These are phyloP conservation scores for Serranus cabrilla DNA, from an alignment of 2,797 vertebrate genomes.

Conservation along the genomic window DNA sequence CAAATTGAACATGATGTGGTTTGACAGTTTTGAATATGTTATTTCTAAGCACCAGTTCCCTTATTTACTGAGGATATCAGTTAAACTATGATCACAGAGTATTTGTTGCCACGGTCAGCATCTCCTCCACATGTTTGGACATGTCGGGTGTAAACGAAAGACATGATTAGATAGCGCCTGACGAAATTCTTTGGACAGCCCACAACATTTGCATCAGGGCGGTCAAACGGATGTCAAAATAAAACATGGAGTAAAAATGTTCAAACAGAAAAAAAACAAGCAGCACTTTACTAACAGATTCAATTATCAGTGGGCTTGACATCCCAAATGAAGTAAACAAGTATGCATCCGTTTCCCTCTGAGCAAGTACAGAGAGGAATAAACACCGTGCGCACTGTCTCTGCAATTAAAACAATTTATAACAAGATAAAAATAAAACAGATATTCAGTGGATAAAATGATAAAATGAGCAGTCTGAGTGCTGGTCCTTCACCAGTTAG, in stretches of 20 bases:
- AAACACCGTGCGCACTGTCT: slow-evolving; percentile 14
- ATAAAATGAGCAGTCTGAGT: slow-evolving; percentile 28
- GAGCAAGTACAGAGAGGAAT: slow-evolving; percentile 14
- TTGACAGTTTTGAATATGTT: slow-evolving; percentile 8
- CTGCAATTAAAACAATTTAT: slow-evolving; percentile 18
- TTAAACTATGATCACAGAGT: slow-evolving; percentile 30
- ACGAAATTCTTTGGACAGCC: slow-evolving; percentile 33
- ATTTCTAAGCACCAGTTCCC: background rate
- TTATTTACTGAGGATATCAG: slow-evolving; percentile 21
- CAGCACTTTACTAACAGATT: background rate
- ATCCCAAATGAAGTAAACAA: slow-evolving; percentile 36
- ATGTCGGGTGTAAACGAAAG: slow-evolving; percentile 23
- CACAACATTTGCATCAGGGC: slow-evolving; percentile 37
- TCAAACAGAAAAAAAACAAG: background rate
- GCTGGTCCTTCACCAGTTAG: background rate
- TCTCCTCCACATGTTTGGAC: slow-evolving; percentile 24
- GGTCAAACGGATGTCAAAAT: slow-evolving; percentile 20
- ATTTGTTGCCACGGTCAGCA: slow-evolving; percentile 41
- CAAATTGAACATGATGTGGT: slow-evolving; percentile 17
- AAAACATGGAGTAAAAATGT: slow-evolving; percentile 19
- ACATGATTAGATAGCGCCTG: slow-evolving; percentile 12
- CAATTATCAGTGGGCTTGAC: slow-evolving; percentile 27
- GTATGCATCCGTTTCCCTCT: slow-evolving; percentile 26
- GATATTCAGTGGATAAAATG: slow-evolving; percentile 8
- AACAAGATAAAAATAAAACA: background rate